Evolutionary conservation across 2,113 vertebrate genomes (phyloP), one percentile per base, ranked within the genome.

Genomic region (Melanerpes aurifrons): DNA sequence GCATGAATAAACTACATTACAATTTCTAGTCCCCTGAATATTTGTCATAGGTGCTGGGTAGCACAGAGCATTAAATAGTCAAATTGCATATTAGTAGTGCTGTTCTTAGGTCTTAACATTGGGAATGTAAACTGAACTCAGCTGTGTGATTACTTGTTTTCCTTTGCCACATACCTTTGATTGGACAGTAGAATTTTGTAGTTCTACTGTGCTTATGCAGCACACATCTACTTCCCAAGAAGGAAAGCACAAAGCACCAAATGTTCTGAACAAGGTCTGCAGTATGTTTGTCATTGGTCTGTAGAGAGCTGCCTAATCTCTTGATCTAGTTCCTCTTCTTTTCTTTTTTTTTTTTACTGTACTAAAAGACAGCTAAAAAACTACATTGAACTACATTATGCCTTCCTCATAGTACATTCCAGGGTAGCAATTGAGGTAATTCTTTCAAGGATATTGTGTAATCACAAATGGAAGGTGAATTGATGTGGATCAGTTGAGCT

Each of bases 201-300:
- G 15, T 93, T 91, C 73, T 71, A 21, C 25, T 61, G 32, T 54
- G 26, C 35, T 69, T 67, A 24, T 24, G 12, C 17, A 82, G 28
- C 53, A 69, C 13, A 3, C 47, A 32, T 43, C 48, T 64, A 17
- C 59, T 73, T 74, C 9, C 9, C 28, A 57, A 72, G 25, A 43
- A 86, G 10, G 21, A 79, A 72, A 79, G 3, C 0, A 0, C 7
- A 79, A 72, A 79, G 3, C 0, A 0, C 7, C 25, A 12, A 47
- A 58, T 10, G 82, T 96, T 82, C 80, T 3, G 0, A 54, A 71
- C 5, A 37, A 1, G 8, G 13, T 53, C 54, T 45, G 10, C 16
- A 20, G 8, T 62, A 6, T 54, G 29, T 72, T 86, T 89, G 40
- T 63, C 19, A 28, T 7, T 66, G 59, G 12, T 69, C 90, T 64